Evolutionary conservation across 2,888 invertebrate species (phyloP), one percentile per base, ranked within the genome.

Genomic region (Matsumyia berberina): DNA sequence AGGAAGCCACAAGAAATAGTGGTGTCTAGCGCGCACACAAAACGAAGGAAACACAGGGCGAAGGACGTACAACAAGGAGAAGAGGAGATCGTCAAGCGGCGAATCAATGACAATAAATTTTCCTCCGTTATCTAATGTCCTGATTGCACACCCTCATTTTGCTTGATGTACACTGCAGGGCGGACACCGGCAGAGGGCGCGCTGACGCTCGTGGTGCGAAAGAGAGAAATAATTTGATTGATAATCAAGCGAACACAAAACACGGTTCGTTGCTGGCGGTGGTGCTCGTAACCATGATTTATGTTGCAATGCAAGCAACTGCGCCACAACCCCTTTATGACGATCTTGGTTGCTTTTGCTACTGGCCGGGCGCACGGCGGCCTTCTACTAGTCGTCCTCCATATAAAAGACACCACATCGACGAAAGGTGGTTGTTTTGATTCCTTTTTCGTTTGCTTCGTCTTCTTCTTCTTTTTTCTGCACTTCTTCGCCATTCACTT

Each of bases 71-170:
- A 31, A 33, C 51, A 58, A 46, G 12, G 51, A 33, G 46, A 57
- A 74, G 73, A 72, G 67, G 76, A 83, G 85, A 85, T 85, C 85
- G 85, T 85, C 85, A 80, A 80, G 76, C 83, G 62, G 80, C 74
- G 80, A 85, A 85, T 85, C 85, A 85, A 85, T 85, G 80, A 85
- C 85, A 85, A 85, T 85, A 85, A 85, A 85, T 85, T 85, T 85
- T 80, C 74, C 58, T 80, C 70, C 58, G 85, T 85, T 85, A 85
- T 85, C 85, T 85, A 76, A 85, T 85, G 85, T 85, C 85, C 85
- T 85, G 85, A 85, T 85, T 85, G 85, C 85, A 85, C 85, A 85
- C 85, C 85, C 85, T 85, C 85, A 85, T 85, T 85, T 85, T 69
- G 80, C 66, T 85, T 80, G 85, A 85, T 85, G 85, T 85, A 85